Evolutionary conservation across 1,140 invertebrate species (phyloP).

Genomic region (Drosophila azteca): DNA sequence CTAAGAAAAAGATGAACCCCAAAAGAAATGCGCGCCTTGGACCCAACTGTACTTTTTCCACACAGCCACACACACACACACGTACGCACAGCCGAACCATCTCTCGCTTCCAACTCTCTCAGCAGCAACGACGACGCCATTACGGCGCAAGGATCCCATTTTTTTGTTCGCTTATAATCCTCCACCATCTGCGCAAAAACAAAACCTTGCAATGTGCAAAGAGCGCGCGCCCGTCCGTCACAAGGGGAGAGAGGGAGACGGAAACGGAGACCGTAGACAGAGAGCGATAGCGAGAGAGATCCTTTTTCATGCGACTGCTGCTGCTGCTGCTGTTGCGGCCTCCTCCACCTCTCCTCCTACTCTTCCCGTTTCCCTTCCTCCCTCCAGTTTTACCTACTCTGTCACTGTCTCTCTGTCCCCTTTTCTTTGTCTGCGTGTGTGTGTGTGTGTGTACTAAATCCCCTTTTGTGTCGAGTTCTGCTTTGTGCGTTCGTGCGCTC

Average conservation of each 20-base stretch:
- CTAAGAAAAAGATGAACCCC: conserved; percentile 40
- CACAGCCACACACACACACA: conserved; percentile 28
- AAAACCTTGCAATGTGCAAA: conserved; percentile 80
- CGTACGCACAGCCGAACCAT: conserved; percentile 7
- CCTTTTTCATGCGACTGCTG: conserved; percentile 56
- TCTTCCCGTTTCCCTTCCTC: conserved; percentile 24
- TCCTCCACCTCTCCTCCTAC: too few species aligned
- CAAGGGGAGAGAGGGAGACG: conserved; percentile 22
- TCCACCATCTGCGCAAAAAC: conserved; percentile 81
- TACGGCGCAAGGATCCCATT: conserved; percentile 74
- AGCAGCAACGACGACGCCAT: conserved; percentile 28
- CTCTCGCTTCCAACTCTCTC: conserved; percentile 23
- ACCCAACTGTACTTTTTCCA: conserved; percentile 72
- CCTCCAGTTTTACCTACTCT: conserved; percentile 63
- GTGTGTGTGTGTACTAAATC: conserved; percentile 40
- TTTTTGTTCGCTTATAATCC: conserved; percentile 68
- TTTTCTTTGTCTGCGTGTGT: conserved; percentile 5
- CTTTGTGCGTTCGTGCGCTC: too few species aligned
- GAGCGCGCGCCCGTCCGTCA: conserved; percentile 59
- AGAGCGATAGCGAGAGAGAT: conserved; percentile 61
- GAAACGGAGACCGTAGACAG: conserved; percentile 16
- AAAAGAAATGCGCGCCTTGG: conserved; percentile 51
- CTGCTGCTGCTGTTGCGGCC: background rate
- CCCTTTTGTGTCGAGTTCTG: conserved; percentile 42
- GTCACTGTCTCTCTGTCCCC: conserved; percentile 25